Conservation (phyloP, 1,140 invertebrate genomes). For the Asobara japonica region DNA sequence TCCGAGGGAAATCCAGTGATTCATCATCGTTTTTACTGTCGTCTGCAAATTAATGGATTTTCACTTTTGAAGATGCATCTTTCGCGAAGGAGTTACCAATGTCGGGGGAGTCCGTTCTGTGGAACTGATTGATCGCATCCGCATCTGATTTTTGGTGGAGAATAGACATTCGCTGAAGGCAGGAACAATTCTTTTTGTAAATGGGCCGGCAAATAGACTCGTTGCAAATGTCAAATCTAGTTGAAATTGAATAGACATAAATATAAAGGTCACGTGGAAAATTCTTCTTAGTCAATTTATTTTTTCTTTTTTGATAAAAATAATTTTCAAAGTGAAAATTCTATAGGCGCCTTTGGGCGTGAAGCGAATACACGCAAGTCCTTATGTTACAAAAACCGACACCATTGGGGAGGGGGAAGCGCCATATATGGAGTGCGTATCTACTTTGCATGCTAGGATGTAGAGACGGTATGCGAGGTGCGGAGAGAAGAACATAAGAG, state of each 20-base stretch:
- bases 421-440: too few species aligned
- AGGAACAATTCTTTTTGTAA: neutral
- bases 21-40: conserved; percentile 10
- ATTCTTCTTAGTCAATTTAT: neutral
- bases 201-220: neutral
- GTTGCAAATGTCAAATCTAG: neutral
- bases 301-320: neutral
- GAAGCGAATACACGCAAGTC: too few species aligned
- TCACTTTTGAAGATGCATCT: conserved; percentile 5
- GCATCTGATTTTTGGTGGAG: neutral
- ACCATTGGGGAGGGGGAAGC: too few species aligned
- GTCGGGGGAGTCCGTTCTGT: neutral
- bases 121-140: conserved; percentile 1
- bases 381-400: too few species aligned
- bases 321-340: too few species aligned
- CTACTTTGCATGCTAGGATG: too few species aligned
- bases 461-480: too few species aligned
- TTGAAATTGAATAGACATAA: too few species aligned
- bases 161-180: too few species aligned
- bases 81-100: neutral
- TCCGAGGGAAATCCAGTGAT: conserved; percentile 16
- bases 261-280: neutral
- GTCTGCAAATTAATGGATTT: conserved; percentile 25
- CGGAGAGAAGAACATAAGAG: too few species aligned
- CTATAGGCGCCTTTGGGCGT: too few species aligned